A percentile compares a stretch with the other conserved stretches of the same genome.
Evolutionary conservation across 2,113 vertebrate species (phyloP).

Genomic region (Otus sunia): DNA sequence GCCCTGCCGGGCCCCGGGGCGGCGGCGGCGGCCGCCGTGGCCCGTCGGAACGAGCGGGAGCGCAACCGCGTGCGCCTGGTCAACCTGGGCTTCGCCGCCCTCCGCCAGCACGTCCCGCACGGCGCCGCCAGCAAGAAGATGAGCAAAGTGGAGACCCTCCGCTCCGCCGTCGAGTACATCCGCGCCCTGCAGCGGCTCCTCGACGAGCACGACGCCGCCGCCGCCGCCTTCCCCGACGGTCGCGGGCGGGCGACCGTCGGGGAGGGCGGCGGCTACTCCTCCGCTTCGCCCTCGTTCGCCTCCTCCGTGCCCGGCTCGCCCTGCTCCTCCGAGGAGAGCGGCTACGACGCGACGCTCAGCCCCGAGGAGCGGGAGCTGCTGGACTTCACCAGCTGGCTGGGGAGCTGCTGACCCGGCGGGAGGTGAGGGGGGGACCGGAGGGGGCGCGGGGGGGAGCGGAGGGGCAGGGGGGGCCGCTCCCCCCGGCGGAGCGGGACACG

Average conservation of each 20-base stretch:
- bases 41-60: constrained; percentile 92
- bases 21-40: constrained; percentile 85
- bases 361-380: constrained; percentile 88
- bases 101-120: constrained; percentile 93
- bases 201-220: constrained; percentile 87
- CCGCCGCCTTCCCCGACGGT: constrained; percentile 82
- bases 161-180: constrained; percentile 95
- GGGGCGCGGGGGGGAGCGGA: neutral
- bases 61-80: constrained; percentile 94
- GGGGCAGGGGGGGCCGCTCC: neutral
- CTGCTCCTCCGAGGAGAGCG: constrained; percentile 89
- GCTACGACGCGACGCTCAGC: constrained; percentile 87
- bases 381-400: constrained; percentile 92
- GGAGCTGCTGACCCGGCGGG: constrained; percentile 80
- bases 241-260: constrained; percentile 74
- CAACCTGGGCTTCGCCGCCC: constrained; percentile 95
- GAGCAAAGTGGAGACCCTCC: constrained; percentile 96
- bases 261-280: constrained; percentile 64
- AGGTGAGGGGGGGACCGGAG: neutral
- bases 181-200: constrained; percentile 89
- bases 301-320: constrained; percentile 86
- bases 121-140: constrained; percentile 95
- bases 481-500: neutral
- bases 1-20: constrained; percentile 62
- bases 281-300: constrained; percentile 79